Evolutionary conservation across 2,888 invertebrate species (phyloP), one percentile per base, ranked within the genome.

Genomic region (Beris morrisii): DNA sequence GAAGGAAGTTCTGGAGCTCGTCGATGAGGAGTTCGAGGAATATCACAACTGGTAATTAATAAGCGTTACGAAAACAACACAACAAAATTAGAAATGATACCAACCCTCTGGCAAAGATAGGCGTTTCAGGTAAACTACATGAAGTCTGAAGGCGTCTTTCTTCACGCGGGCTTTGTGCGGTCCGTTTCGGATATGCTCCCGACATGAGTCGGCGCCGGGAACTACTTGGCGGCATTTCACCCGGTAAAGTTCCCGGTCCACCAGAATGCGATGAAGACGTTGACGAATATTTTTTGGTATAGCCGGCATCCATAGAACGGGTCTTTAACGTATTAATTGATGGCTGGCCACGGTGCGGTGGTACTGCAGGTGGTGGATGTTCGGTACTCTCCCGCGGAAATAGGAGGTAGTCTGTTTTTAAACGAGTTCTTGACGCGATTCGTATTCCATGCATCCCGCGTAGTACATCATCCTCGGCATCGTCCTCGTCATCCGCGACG

Each of bases 121-220:
- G 92, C 1, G 93, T 93, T 82, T 93, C 93, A n/a, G 93, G 93
- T 67, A 93, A 82, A 74, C 92, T 92, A 72, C 92, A 92, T 0
- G 92, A 92, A 4, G 92, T 92, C 79, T 92, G 92, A 78, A 92
- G 77, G 70, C 85, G 85, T 71, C 81, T 81, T 56, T 88, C 88
- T 59, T 88, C 86, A 53, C 85, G 83, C 50, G 85, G 83, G 71
- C 83, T 84, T 70, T 84, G 84, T 57, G 82, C 82, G n/a, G 82
- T 76, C 5, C 83, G 76, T 73, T 84, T 80, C 38, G 80, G 79
- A 66, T 78, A 79, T 61, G 79, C 82, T 45, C 78, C 78, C 64
- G 82, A 80, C 44, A 78, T 77, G 38, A 83, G 79, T 64, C 82
- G 81, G 38, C 71, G 79, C 72, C 71, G 76, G 70, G 72, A 78